These are phyloP conservation scores for Nudaria mundana DNA, from an alignment of 2,888 invertebrate species.

Conservation along the genomic window DNA sequence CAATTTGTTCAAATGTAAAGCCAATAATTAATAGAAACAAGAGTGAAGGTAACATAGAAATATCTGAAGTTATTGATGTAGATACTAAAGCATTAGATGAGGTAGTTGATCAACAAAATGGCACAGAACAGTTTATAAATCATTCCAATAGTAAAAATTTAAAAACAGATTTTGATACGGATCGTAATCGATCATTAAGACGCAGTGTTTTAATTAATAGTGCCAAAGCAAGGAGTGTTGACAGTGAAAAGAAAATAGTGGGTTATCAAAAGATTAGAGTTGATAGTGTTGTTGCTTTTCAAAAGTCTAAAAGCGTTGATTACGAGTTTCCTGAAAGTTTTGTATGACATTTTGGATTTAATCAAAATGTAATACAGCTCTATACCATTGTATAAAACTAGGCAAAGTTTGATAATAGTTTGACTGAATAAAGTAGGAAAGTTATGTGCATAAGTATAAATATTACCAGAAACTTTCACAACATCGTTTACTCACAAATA, in stretches of 20 bases:
- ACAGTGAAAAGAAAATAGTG: conserved; percentile 57
- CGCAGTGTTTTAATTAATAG: conserved; percentile 76
- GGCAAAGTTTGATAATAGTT: not conserved
- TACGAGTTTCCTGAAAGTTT: conserved; percentile 72
- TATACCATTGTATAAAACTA: not conserved
- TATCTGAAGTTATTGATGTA: conserved; percentile 33
- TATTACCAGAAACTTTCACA: not conserved
- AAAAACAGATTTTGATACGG: conserved; percentile 52
- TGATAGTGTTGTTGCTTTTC: conserved; percentile 68
- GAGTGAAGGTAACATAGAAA: conserved; percentile 65
- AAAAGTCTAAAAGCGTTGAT: conserved; percentile 65
- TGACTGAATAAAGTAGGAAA: conserved; percentile 1
- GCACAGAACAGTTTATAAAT: conserved; percentile 46
- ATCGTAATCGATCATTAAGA: conserved; percentile 65
- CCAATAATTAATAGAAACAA: conserved; percentile 60
- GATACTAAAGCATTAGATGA: conserved; percentile 47
- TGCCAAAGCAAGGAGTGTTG: conserved; percentile 67
- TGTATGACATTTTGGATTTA: conserved; percentile 50
- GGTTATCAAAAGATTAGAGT: conserved; percentile 65
- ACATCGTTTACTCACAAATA: not conserved
- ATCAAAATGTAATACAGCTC: no score
- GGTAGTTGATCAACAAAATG: conserved; percentile 25
- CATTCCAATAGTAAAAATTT: conserved; percentile 65
- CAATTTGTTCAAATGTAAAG: conserved; percentile 55
- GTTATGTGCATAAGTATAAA: not conserved